These are phyloP conservation scores for Pelecanus crispus DNA, from an alignment of 2,113 vertebrate species.

Conservation along the genomic window DNA sequence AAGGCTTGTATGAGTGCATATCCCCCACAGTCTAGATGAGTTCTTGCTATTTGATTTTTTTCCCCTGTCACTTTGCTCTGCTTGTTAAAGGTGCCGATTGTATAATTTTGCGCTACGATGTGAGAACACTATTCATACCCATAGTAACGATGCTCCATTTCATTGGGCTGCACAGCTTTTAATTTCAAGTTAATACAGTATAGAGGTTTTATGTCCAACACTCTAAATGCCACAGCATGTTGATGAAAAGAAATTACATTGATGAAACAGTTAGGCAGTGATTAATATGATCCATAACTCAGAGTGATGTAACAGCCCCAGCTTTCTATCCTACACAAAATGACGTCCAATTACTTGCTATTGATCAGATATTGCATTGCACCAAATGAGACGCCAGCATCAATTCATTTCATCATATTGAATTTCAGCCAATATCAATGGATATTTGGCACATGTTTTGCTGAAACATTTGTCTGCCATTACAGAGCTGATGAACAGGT, in stretches of 20 bases:
- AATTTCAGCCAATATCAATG: conserved; percentile 72
- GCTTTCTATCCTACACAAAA: conserved; percentile 57
- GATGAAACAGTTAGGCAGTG: conserved; percentile 71
- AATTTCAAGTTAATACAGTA: conserved; percentile 64
- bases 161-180: conserved; percentile 38
- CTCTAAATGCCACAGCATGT: conserved; percentile 45
- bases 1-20: not conserved
- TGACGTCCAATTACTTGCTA: conserved; percentile 72
- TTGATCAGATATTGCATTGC: conserved; percentile 70
- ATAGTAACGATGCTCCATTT: conserved; percentile 5
- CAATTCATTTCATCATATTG: conserved; percentile 72
- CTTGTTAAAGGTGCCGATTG: not conserved
- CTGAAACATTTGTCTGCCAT: conserved; percentile 74
- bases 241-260: conserved; percentile 70
- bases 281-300: conserved; percentile 74
- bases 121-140: not conserved
- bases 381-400: conserved; percentile 49
- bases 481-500: conserved; percentile 72
- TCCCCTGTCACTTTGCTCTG: not conserved
- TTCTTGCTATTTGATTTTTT: not conserved
- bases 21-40: not conserved
- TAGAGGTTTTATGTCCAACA: conserved; percentile 5
- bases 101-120: not conserved
- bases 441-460: conserved; percentile 70
- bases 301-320: conserved; percentile 47